Evolutionary conservation across 2,888 invertebrate species (phyloP).

Genomic region (Drosophila atroscutellata): DNA sequence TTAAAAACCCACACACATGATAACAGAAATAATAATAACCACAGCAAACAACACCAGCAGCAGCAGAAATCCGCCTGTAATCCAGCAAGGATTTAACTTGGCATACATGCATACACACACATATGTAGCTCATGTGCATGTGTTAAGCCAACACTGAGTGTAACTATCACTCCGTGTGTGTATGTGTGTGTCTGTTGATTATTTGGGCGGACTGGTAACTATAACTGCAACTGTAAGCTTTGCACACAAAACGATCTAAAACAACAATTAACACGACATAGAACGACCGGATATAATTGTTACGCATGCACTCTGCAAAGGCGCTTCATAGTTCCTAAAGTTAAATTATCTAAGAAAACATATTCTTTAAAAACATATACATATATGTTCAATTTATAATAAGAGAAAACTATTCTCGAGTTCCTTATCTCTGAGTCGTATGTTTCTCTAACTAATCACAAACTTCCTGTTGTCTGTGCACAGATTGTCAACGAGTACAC

Average conservation of each 20-base stretch:
- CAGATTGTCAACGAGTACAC: slow-evolving; percentile 96
- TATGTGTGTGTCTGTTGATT: background rate
- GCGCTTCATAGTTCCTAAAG: background rate
- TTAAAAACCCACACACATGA: slow-evolving; percentile 39
- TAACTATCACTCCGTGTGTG: background rate
- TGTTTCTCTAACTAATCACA: background rate
- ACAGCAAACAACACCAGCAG: slow-evolving; percentile 49
- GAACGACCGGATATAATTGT: background rate
- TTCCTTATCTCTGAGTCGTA: too few relatives aligned
- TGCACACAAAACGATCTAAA: background rate
- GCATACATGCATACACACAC: slow-evolving; percentile 27
- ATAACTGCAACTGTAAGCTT: background rate
- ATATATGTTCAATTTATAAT: background rate
- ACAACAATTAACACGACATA: background rate
- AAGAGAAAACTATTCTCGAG: rapidly evolving
- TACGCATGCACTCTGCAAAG: background rate
- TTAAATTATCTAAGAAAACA: background rate
- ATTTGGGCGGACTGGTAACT: background rate
- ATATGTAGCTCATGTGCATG: slow-evolving; percentile 1
- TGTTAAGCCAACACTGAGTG: slow-evolving; percentile 10
- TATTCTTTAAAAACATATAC: background rate
- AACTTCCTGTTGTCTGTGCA: background rate
- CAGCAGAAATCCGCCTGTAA: slow-evolving; percentile 64
- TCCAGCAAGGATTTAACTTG: slow-evolving; percentile 68
- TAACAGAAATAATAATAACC: slow-evolving; percentile 63